Evolutionary conservation across 1,140 invertebrate genomes (phyloP), one percentile per base, ranked within the genome.

Genomic region (Lordiphosa stackelbergi): DNA sequence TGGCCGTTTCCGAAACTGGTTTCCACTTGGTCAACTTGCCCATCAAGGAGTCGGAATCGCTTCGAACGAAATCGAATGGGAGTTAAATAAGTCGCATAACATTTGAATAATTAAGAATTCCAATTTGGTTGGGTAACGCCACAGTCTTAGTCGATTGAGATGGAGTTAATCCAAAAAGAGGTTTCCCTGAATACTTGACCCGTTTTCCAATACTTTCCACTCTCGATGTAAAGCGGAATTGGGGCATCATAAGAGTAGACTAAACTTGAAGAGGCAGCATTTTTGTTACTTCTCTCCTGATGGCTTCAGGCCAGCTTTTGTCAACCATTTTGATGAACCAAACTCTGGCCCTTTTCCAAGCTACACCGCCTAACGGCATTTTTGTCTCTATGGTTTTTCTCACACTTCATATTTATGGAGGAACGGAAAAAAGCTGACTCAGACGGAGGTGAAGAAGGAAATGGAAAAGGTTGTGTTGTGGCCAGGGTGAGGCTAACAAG

Each of bases 21-120:
- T 81, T 41, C 53, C 52, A 74, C 53, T 79, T 73, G 62, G 70
- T 46, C 75, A 79, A 70, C 65, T 73, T 73, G 74, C 71, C 77
- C 77, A 83, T 77, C 77, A 81, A 81, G 77, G 77, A 81, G 73
- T 83, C 64, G 57, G 42, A 45, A 53, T 57, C 52, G 28, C 51
- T 48, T 40, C 61, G 36, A 47, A 79, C 57, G 70, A 81, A 75
- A 68, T 79, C 75, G 66, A 79, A 79, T 81, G 75, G 58, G 53
- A 45, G 56, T 69, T 66, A 63, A 81, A 61, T 74, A 79, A 74
- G 38, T 37, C 52, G 66, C 56, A 69, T 75, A 62, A 49, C 51
- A 77, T 75, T 83, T 74, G 66, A 83, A 69, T 68, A 63, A 66
- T 66, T 35, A 54, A 53, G 43, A 47, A 31, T 37, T 24, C 53